These are phyloP conservation scores for Ectemnius continuus DNA, from an alignment of 2,888 invertebrate species.

Conservation along the genomic window DNA sequence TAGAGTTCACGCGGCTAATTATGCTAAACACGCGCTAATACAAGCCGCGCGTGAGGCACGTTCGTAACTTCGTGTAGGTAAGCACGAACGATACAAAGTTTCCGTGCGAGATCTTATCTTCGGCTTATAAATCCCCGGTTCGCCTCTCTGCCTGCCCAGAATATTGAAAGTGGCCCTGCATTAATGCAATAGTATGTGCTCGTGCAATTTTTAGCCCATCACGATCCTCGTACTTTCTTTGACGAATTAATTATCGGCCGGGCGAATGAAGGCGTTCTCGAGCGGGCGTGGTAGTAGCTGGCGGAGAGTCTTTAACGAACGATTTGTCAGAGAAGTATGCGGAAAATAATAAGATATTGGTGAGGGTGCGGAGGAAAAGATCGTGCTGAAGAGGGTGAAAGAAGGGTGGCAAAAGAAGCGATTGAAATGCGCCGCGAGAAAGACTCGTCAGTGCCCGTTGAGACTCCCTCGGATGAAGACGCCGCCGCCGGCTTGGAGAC, in stretches of 20 bases:
- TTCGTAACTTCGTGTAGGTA: not conserved
- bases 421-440: conserved; percentile 64
- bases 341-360: conserved; percentile 56
- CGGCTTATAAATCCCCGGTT: too few species aligned
- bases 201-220: too few species aligned
- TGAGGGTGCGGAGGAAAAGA: conserved; percentile 1
- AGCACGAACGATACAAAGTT: not conserved
- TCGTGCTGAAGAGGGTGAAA: conserved; percentile 10
- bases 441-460: conserved; percentile 53
- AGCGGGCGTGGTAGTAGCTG: too few species aligned
- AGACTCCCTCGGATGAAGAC: conserved; percentile 43
- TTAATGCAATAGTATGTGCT: too few species aligned
- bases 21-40: conserved; percentile 26
- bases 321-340: not conserved
- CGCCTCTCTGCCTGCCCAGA: not conserved
- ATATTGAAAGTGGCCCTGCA: not conserved
- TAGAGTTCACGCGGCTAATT: conserved; percentile 22
- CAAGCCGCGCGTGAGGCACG: not conserved
- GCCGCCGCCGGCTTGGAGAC: conserved; percentile 41
- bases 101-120: not conserved
- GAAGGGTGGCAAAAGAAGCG: conserved; percentile 35
- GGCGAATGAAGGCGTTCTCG: too few species aligned
- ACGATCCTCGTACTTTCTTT: too few species aligned
- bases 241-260: too few species aligned
- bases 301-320: too few species aligned